Evolutionary conservation across 2,797 vertebrate species (phyloP).

Genomic region (Pantherophis alleghaniensis): DNA sequence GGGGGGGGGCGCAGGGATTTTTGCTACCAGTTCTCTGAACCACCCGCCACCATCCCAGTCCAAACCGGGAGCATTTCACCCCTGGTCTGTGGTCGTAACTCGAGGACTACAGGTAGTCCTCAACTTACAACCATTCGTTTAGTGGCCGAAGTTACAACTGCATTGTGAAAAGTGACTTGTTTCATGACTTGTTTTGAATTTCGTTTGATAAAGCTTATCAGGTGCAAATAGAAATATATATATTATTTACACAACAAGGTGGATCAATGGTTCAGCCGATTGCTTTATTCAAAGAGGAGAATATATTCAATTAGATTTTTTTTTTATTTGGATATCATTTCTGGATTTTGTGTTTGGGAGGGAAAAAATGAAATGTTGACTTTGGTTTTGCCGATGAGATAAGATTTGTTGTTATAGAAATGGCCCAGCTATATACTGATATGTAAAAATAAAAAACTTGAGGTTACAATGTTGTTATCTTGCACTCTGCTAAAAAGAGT

Average conservation of each 20-base stretch:
- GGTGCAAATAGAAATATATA: not conserved
- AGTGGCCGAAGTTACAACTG: not conserved
- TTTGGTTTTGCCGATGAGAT: not conserved
- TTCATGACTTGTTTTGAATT: not conserved
- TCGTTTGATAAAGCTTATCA: not conserved
- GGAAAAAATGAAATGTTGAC: no score
- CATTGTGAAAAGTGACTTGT: not conserved
- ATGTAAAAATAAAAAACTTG: not conserved
- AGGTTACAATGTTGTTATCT: not conserved
- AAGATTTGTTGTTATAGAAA: not conserved
- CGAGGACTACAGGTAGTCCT: not conserved
- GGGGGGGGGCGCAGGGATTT: no score
- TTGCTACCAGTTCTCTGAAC: no score
- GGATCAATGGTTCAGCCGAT: not conserved
- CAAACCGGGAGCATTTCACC: no score
- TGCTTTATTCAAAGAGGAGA: not conserved
- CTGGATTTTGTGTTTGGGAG: not conserved
- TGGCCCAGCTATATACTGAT: not conserved
- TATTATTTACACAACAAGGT: not conserved
- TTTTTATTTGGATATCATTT: not conserved
- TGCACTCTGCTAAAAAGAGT: not conserved
- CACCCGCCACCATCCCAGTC: no score
- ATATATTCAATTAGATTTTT: not conserved
- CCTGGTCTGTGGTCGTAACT: not conserved
- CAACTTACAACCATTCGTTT: not conserved